Base-by-base conservation (phyloP, 1,140 invertebrate species). In the Catajapyx aquilonaris region DNA sequence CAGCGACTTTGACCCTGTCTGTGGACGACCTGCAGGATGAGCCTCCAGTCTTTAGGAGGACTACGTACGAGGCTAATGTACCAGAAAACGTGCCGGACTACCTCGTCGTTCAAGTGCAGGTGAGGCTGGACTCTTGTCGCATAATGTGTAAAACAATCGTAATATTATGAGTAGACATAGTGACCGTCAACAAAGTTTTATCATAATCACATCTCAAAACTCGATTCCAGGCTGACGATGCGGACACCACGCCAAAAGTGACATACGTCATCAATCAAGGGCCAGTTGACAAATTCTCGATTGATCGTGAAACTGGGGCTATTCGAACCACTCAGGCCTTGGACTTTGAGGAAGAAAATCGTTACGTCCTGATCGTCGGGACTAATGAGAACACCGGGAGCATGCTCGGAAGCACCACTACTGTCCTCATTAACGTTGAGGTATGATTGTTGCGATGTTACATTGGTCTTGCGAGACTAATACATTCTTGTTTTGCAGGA, bases 251-350 rank as follows among this genome's bases (percentile, higher is more conserved):
- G 18, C 72, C 76, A 38, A 54, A 55, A 40, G 76, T 91, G 19
- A 86, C 81, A 0, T 93, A 91, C 51, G 69, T 71, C 1, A 75
- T 93, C 20, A 68, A 74, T 31, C 74, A 78, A 59, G 84, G 84
- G 1, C 68, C 73, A 16, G 73, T 69, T 1, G 76, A 84, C 18
- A 58, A 85, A 10, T 90, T 90, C 52, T 66, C 69, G 39, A 80
- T 90, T 25, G 78, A 87, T 40, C 62, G 78, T 2, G 71, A 71
- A 44, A 73, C 68, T 7, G 86, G 85, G 1, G 57, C 73, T 3
- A 71, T 91, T 10, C 69, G 73, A 47, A 86, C 81, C 0, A 52
- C 69, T 0, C 60, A 71, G 25, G 71, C 75, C 3, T 54, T 90
- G 23, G 83, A 90, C 52, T 80, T 77, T 43, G 84, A 90, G 48